Percentiles rank a stretch among this genome's conserved stretches.
Conservation (phyloP, 2,113 vertebrate genomes). For the Indicator maculatus region DNA sequence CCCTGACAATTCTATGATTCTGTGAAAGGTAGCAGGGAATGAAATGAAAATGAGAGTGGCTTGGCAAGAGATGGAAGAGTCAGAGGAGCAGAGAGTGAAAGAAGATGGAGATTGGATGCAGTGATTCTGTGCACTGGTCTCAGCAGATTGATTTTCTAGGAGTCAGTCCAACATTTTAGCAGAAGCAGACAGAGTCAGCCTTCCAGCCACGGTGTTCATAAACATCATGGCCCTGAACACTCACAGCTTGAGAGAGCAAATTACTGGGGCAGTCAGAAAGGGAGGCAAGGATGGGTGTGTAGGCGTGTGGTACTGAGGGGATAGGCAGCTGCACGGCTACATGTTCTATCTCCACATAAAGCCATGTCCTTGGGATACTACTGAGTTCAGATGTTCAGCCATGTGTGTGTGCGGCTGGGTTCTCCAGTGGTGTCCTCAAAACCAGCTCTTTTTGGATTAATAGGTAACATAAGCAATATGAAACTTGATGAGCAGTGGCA, state of each 20-base stretch:
- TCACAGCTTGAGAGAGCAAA: neutral
- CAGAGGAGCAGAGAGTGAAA: neutral
- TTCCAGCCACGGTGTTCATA: neutral
- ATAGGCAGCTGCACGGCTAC: neutral
- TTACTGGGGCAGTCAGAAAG: neutral
- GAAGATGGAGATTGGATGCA: neutral
- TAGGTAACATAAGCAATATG: neutral
- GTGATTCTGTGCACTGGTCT: neutral
- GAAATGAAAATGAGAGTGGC: neutral
- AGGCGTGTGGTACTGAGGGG: neutral
- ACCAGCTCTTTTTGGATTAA: neutral
- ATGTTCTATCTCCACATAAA: neutral
- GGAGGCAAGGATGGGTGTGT: neutral
- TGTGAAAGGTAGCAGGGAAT: neutral
- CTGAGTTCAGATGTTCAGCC: neutral
- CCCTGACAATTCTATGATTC: no score
- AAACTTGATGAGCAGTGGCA: slow-evolving; percentile 9
- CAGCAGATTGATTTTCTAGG: neutral
- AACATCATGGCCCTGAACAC: neutral
- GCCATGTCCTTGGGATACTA: neutral
- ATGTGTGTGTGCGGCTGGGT: neutral
- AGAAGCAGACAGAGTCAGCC: neutral
- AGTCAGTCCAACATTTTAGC: neutral
- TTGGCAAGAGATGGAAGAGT: neutral
- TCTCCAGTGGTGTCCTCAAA: neutral